A percentile compares a stretch with the other conserved stretches of the same genome.
Conservation (phyloP, 2,888 invertebrate genomes). For the Aporophyla lueneburgensis region DNA sequence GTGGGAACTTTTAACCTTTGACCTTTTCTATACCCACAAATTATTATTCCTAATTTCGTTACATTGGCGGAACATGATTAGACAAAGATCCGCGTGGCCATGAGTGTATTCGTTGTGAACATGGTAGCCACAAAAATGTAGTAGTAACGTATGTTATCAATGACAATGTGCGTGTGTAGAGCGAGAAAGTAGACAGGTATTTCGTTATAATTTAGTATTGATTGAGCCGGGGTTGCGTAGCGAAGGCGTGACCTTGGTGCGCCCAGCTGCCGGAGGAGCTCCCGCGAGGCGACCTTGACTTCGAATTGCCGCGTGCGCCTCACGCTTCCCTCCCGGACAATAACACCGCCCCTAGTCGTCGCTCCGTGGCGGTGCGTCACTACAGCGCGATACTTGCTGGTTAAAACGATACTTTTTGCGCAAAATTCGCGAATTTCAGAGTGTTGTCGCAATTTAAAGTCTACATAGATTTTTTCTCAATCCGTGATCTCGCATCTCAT, state of each 20-base stretch:
- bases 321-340: conserved; percentile 68
- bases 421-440: conserved; percentile 35
- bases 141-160: conserved; percentile 29
- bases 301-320: conserved; percentile 70
- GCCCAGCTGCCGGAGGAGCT: conserved; percentile 76
- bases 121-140: not conserved
- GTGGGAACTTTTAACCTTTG: too few relatives aligned
- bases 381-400: conserved; percentile 38
- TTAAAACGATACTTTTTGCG: conserved; percentile 35
- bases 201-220: conserved; percentile 73
- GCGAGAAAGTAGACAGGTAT: conserved; percentile 41
- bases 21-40: not conserved
- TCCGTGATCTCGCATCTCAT: conserved; percentile 21
- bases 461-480: not conserved
- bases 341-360: conserved; percentile 68
- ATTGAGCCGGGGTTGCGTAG: conserved; percentile 71
- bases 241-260: conserved; percentile 75
- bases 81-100: conserved; percentile 17
- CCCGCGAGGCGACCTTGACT: conserved; percentile 81
- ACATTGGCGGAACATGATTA: conserved; percentile 10
- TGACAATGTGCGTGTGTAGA: conserved; percentile 5
- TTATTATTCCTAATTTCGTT: conserved; percentile 34
- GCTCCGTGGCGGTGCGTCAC: conserved; percentile 58
- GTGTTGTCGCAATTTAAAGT: conserved; percentile 21
- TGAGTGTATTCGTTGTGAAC: not conserved